Evolutionary conservation across 2,113 vertebrate species (phyloP), one percentile per base, ranked within the genome.

Genomic region (Buteo buteo): DNA sequence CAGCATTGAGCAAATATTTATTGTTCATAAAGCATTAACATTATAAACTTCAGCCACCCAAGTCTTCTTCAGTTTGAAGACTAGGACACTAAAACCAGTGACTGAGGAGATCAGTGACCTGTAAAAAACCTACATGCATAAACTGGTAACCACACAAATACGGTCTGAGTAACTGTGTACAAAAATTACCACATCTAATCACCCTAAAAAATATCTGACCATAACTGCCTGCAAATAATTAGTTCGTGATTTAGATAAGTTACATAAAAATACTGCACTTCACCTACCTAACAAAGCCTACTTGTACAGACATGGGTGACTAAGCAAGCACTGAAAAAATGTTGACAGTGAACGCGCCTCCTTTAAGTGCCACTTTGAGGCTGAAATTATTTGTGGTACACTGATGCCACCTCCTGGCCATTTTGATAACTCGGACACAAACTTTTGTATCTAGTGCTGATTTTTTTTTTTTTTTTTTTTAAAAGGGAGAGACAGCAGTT

Each of bases 391-490:
- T 67, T 82, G 52, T 87, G 61, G 77, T 57, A 36, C 69, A 44
- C 49, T 34, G 52, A 32, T 87, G 94, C 96, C 96, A 89, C 65
- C 96, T 3, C 25, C 88, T 82, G 96, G 86, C 65, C 55, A 44
- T 18, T 74, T 34, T 21, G 8, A 1, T 50, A 93, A 82, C 15
- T 34, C 34, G 34, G 40, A 42, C 26, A 62, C 49, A 42, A 70
- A n/a, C 18, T 25, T 32, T 50, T n/a, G 2, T 24, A 50, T 3
- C 34, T 12, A 24, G 7, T 3, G 21, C 20, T 16, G 20, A 15
- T 40, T 50, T 6, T 25, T 4, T 62, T 4, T 62, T 66, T 47
- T 15, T 14, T 52, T 54, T 32, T 69, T 72, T 65, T 42, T 16
- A 2, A 18, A 71, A 29, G 21, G 20, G 9, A 62, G 31, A 45